Conservation (phyloP, 2,113 vertebrate species). For the Neofelis nebulosa region DNA sequence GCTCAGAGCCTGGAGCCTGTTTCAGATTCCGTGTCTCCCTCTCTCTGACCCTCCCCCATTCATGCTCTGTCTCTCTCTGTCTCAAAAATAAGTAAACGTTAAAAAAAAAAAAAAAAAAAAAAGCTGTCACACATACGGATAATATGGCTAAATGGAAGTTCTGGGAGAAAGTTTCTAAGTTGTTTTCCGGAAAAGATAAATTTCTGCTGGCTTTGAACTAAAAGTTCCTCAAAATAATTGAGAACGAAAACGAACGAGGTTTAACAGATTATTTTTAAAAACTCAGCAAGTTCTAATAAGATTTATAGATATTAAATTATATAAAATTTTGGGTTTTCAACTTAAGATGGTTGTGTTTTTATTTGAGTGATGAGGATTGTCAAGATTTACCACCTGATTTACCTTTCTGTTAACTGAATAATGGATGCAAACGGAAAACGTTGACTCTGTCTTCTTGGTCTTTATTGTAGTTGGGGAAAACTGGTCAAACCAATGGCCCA, state of each 20-base stretch:
- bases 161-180: not conserved
- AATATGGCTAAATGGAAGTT: not conserved
- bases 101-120: not conserved
- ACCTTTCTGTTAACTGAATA: slow-evolving; percentile 3
- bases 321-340: not conserved
- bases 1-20: too few species aligned
- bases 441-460: not conserved
- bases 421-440: not conserved
- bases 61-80: too few species aligned
- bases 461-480: not conserved
- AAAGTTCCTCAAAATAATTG: not conserved
- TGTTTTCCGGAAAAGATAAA: slow-evolving; percentile 5
- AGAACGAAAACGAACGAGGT: not conserved
- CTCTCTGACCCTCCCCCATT: too few species aligned
- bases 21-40: too few species aligned
- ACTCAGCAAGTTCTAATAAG: not conserved
- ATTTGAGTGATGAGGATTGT: not conserved
- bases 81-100: too few species aligned
- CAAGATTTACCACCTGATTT: not conserved
- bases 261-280: not conserved
- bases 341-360: not conserved
- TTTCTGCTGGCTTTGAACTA: not conserved
- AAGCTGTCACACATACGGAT: not conserved
- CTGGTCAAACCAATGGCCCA: not conserved
- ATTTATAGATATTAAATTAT: not conserved